Base-by-base conservation (phyloP, 2,113 vertebrate species). In the Hypomesus transpacificus region DNA sequence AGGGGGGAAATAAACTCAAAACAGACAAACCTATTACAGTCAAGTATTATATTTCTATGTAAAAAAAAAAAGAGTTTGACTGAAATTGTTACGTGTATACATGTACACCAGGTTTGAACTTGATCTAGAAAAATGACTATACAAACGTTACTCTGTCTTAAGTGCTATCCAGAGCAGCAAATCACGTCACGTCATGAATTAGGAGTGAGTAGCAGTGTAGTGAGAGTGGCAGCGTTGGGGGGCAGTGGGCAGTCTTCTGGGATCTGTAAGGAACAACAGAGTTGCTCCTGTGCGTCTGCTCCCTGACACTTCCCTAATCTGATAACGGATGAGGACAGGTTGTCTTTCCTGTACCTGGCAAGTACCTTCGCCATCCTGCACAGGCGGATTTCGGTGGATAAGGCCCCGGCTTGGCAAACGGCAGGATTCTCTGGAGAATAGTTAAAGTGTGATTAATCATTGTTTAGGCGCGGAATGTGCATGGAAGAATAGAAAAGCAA, bases 391-490 rank as follows among this genome's bases (percentile, higher is more conserved):
- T 96, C 91, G 93, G 94, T 89, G 96, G 94, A 96, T 97, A 95
- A 97, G 94, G 94, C 94, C 93, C 94, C 90, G 84, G 93, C 94
- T 98, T 99, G 96, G 97, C 97, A 97, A 95, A 94, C 89, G 94
- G 92, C 82, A 87, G 94, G 93, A 90, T 96, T 90, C 97, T 97
- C 95, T 81, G 88, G 96, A 97, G 97, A 96, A 97, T 96, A 96
- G 95, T 98, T 99, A 97, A 98, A 97, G 95, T 96, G 97, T 97
- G 96, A 99, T 99, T 99, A 99, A 99, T 99, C 97, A 99, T 99
- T 97, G 96, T 98, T 99, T 97, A 94, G 95, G 95, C 93, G 93
- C 91, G 90, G 94, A 94, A 92, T 95, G 93, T 92, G 92, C 94
- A 87, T 93, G 94, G 94, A 96, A 96, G 96, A 97, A 97, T 97